Percentiles rank a stretch among this genome's conserved stretches.
Conservation (phyloP, 2,888 invertebrate genomes). For the Platynereis dumerilii region DNA sequence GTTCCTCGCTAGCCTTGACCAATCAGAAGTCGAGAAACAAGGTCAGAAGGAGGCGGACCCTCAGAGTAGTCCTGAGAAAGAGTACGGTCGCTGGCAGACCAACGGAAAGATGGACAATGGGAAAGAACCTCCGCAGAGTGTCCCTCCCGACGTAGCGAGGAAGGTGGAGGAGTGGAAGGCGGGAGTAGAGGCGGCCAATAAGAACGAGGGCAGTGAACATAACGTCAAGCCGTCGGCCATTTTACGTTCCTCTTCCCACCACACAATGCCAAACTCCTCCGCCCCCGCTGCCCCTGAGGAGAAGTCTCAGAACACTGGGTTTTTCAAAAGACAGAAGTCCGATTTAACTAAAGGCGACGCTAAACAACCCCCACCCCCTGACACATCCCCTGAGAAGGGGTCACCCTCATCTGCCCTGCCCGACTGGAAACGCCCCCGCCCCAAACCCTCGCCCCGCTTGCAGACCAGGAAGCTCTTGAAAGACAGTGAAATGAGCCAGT, state of each 20-base stretch:
- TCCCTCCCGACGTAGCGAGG: constrained; percentile 36
- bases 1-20: constrained; percentile 84
- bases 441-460: constrained; percentile 28
- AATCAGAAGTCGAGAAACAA: neutral
- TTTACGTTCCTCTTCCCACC: constrained; percentile 57
- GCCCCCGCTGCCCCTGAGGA: constrained; percentile 32
- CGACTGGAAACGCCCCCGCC: constrained; percentile 29
- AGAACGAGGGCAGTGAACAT: constrained; percentile 42
- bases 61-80: neutral
- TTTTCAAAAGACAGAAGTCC: constrained; percentile 49
- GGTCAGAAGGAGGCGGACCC: constrained; percentile 4
- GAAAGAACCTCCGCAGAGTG: constrained; percentile 7
- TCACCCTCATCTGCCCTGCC: constrained; percentile 18
- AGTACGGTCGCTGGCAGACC: constrained; percentile 1
- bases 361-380: neutral
- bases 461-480: constrained; percentile 11
- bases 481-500: neutral
- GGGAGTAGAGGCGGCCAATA: constrained; percentile 30
- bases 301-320: constrained; percentile 48
- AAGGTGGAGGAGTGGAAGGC: constrained; percentile 42
- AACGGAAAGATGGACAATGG: constrained; percentile 1
- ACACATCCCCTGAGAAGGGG: neutral
- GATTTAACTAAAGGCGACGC: constrained; percentile 46
- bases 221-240: constrained; percentile 57
- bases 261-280: constrained; percentile 41